Base-by-base conservation (phyloP, 2,797 vertebrate genomes). In the Sebastiscus albofasciatus region DNA sequence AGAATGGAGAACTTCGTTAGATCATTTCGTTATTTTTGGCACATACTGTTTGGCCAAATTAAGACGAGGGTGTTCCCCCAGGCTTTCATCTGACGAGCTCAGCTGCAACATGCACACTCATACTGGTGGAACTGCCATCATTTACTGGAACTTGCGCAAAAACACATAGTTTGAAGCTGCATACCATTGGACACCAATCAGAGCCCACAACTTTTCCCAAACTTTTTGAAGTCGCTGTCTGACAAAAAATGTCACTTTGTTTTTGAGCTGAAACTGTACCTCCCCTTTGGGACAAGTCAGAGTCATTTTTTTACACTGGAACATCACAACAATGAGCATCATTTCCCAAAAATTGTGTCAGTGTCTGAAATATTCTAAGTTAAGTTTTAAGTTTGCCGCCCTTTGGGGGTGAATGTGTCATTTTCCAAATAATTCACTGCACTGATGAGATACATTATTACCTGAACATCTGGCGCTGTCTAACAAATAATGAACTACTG, bases 121-220 rank as follows among this genome's bases (percentile, higher is more conserved):
- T 82, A 67, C 73, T 82, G 87, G 54, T 74, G 82, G 73, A 65
- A 60, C 36, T 27, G 8, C 31, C 18, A 8, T 82, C 52, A 84
- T 60, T 90, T 93, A 87, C 91, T 75, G 84, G 86, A 92, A 92
- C 22, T 81, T 78, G 18, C 29, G 62, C 39, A 74, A 71, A 86
- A 84, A 65, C 62, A 42, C 64, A 60, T 22, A 60, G 52, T 77
- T 77, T 76, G 46, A 70, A 49, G 42, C 64, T 75, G 26, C 73
- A 76, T 81, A 20, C 76, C 75, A 84, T 22, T 2, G 3, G 12
- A 52, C 24, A 62, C 26, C 26, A 73, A 66, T 80, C 76, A 80
- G 52, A 79, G 24, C 11, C 79, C 75, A 85, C 79, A 84, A 56
- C 39, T 12, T 49, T 81, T 27, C 46, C 68, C 34, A 67, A 67